A percentile compares a stretch with the other conserved stretches of the same genome.
phyloP scores from a whole-genome alignment of 2,888 invertebrate genomes.

The Oscheius sp. region DNA sequence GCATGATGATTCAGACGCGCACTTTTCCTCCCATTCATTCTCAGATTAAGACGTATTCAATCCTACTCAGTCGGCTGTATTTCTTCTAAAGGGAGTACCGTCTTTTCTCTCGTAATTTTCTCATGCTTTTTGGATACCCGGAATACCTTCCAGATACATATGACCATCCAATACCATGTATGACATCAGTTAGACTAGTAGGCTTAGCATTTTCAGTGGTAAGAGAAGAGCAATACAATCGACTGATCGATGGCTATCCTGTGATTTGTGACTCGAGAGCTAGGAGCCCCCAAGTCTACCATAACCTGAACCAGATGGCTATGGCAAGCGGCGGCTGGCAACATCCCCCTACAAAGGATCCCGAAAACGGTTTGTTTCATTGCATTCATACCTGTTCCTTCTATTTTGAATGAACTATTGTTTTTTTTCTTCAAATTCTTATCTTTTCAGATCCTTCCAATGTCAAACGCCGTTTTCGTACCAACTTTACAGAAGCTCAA shows the following conservation, averaged over 20 bases:
- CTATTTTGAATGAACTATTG: background rate
- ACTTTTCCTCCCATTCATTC: too few species aligned
- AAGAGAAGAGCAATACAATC: too few species aligned
- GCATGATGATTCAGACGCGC: too few species aligned
- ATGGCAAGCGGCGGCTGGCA: constrained; percentile 29
- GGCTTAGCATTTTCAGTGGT: too few species aligned
- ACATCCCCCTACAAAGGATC: constrained; percentile 22
- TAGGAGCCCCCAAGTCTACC: constrained; percentile 16
- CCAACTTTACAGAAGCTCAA: constrained; percentile 64
- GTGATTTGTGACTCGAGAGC: constrained; percentile 28
- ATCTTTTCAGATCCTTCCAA: constrained; percentile 15
- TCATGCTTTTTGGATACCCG: too few species aligned
- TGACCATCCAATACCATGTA: too few species aligned
- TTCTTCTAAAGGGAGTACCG: too few species aligned
- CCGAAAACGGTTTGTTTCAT: constrained; percentile 19
- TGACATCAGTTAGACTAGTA: too few species aligned
- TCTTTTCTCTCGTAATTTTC: too few species aligned
- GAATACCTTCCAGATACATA: too few species aligned
- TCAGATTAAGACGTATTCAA: too few species aligned
- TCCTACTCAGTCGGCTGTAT: too few species aligned
- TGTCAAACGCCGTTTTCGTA: constrained; percentile 55
- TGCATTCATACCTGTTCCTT: background rate
- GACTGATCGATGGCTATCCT: constrained; percentile 24
- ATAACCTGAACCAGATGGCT: constrained; percentile 31
- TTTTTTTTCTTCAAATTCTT: background rate